Conservation (phyloP, 2,113 vertebrate species). For the Octodon degus region DNA sequence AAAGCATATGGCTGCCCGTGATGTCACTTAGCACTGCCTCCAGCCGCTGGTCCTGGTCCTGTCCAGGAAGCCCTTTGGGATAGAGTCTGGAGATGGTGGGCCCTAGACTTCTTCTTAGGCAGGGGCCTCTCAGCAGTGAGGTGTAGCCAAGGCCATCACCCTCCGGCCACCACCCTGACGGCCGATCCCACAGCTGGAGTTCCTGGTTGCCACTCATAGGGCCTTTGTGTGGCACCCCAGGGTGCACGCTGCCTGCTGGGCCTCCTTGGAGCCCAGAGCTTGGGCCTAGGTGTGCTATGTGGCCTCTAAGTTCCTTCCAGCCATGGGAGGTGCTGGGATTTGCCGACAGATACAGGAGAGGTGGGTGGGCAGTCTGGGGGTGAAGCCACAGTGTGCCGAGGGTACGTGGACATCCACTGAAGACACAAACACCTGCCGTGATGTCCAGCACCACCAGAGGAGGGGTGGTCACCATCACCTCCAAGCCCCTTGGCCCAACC, state of each 20-base stretch:
- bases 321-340: background rate
- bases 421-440: fast-evolving
- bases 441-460: background rate
- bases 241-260: background rate
- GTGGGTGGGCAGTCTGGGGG: background rate
- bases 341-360: too few relatives aligned
- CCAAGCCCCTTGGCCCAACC: too few relatives aligned
- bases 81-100: background rate
- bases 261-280: background rate
- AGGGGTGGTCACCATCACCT: background rate
- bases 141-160: background rate
- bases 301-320: background rate
- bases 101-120: background rate
- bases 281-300: background rate
- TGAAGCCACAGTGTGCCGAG: background rate
- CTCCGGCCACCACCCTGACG: fast-evolving
- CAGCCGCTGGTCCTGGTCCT: background rate
- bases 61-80: background rate
- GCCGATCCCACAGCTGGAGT: background rate
- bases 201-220: background rate
- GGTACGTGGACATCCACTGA: background rate
- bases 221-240: background rate
- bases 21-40: background rate
- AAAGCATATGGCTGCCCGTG: fast-evolving
- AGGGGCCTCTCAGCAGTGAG: background rate